These are phyloP conservation scores for Rhizoglyphus robini DNA, from an alignment of 1,140 invertebrate species.

Conservation along the genomic window DNA sequence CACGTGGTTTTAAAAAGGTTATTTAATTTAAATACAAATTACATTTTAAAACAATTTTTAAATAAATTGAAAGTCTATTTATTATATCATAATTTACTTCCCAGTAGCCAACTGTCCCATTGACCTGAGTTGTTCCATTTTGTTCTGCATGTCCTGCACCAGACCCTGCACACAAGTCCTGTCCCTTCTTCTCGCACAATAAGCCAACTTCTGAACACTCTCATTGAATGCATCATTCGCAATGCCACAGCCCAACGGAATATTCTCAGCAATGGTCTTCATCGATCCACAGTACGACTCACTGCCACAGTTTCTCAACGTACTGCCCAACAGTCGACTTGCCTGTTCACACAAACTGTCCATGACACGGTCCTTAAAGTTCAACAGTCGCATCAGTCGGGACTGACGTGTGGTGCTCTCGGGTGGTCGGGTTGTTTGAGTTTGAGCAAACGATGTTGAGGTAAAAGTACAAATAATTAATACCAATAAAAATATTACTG, in stretches of 20 bases:
- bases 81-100: too few species aligned
- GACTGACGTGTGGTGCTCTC: not conserved
- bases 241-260: not conserved
- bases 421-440: not conserved
- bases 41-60: too few species aligned
- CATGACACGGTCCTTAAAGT: not conserved
- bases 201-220: not conserved
- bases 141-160: not conserved
- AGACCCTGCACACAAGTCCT: not conserved
- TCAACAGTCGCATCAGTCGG: not conserved
- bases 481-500: too few species aligned
- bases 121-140: not conserved
- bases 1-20: too few species aligned
- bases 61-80: too few species aligned
- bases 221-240: not conserved
- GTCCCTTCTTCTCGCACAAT: not conserved
- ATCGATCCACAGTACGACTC: not conserved
- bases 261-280: not conserved
- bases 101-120: not conserved
- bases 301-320: not conserved
- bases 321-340: not conserved
- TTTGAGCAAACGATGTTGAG: too few species aligned
- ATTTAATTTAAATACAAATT: too few species aligned
- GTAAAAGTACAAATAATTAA: too few species aligned
- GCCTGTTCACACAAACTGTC: not conserved